Base-by-base conservation (phyloP, 2,113 vertebrate genomes). In the Sander lucioperca region DNA sequence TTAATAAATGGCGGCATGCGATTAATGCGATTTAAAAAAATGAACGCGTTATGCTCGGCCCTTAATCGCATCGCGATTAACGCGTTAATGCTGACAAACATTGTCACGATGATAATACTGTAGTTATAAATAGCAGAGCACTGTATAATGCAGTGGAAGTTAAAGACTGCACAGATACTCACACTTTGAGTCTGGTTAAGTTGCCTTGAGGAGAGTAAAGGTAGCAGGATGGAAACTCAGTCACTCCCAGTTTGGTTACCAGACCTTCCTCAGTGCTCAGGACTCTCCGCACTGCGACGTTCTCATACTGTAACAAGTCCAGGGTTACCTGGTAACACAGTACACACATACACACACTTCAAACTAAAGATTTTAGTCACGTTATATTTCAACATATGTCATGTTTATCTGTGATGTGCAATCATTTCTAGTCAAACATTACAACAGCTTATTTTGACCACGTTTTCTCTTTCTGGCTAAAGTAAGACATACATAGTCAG, bases 271-370 rank as follows among this genome's bases (percentile, higher is more conserved):
- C 96, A 0, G 90, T 95, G 81, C 68, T 92, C 89, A 97, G 93
- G 62, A 98, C 97, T 79, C 97, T 95, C 61, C 97, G 95, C 53
- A 99, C 97, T 0, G 94, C 89, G 5, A 99, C 69, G 16, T 97
- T 97, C 47, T 94, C 95, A 1, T 92, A 96, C 94, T 98, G 97
- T 15, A 97, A 92, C 93, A 99, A 92, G 92, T 99, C 98, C 92
- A 99, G 87, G 0, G 88, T 95, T 21, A 99, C 97, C 98, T 99
- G 65, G 8, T 25, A 9, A 63, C 21, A 80, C 30, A 67, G 16
- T 27, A 54, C 56, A 75, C 43, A 72, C 23, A 78, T 13, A 23
- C 9, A 43, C 39, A 43, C 10, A 43, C 39, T 43, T 43, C 39
- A 43, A 33, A 43, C 39, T 43, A n/a, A 18, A 61, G 6, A 53